phyloP scores from a whole-genome alignment of 2,113 vertebrate genomes.

The Prinia subflava region DNA sequence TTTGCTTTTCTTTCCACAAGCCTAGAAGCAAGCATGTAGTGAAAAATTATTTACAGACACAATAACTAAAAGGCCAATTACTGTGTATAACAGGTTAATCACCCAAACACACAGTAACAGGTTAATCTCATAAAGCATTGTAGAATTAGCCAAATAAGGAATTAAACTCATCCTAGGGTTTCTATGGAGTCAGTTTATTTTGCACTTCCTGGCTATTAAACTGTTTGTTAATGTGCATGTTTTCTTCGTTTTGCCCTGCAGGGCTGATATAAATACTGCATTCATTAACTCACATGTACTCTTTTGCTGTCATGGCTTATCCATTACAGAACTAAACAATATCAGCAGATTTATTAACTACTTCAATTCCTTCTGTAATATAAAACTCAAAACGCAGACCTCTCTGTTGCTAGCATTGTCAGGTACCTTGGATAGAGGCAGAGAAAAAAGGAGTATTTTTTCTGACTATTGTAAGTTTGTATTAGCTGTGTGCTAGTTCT shows the following conservation, averaged over 20 bases:
- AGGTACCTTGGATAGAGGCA: background rate
- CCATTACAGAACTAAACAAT: background rate
- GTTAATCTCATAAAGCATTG: background rate
- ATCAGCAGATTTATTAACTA: background rate
- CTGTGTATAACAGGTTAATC: background rate
- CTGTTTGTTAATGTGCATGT: background rate
- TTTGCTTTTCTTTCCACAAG: background rate
- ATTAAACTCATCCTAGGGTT: background rate
- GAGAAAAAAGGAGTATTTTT: background rate
- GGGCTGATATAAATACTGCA: background rate
- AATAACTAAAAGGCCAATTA: background rate
- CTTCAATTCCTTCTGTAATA: background rate
- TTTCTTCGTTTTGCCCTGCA: background rate
- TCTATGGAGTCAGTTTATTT: conserved; percentile 7
- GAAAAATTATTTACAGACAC: background rate
- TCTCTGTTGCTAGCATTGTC: background rate
- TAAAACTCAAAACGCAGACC: background rate
- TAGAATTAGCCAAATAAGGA: background rate
- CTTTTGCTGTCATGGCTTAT: background rate
- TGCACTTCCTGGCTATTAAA: background rate
- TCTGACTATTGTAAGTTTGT: background rate
- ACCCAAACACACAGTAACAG: background rate
- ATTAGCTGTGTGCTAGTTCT: background rate
- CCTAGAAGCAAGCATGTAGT: background rate
- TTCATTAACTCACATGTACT: background rate